phyloP scores from a whole-genome alignment of 2,888 invertebrate species.

The Leucozona laternaria region DNA sequence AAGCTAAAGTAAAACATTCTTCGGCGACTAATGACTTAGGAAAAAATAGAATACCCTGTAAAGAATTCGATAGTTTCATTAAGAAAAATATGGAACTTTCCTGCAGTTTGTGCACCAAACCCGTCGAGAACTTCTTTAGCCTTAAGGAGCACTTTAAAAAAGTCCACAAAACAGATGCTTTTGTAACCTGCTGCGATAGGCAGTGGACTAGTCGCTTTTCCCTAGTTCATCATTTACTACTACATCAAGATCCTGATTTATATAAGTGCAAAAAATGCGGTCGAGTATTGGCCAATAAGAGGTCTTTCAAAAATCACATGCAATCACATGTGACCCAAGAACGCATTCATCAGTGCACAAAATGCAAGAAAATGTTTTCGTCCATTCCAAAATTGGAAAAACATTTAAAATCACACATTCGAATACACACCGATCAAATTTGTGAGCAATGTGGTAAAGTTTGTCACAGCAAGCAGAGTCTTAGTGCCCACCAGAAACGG shows the following conservation, averaged over 20 bases:
- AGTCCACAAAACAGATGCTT: constrained; percentile 73
- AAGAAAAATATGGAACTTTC: constrained; percentile 73
- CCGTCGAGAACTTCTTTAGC: constrained; percentile 64
- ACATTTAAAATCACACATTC: constrained; percentile 76
- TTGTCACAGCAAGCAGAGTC: constrained; percentile 25
- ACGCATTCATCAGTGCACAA: constrained; percentile 67
- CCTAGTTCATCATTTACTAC: constrained; percentile 76
- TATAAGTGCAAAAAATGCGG: constrained; percentile 77
- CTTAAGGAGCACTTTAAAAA: constrained; percentile 75
- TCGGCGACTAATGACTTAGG: neutral
- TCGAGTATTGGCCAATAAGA: constrained; percentile 67
- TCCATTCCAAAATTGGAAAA: constrained; percentile 71
- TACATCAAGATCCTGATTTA: constrained; percentile 76
- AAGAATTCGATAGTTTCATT: constrained; percentile 76
- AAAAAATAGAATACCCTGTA: constrained; percentile 10
- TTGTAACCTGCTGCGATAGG: constrained; percentile 76
- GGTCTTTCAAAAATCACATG: constrained; percentile 74
- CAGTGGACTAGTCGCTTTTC: constrained; percentile 76
- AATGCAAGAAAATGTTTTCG: constrained; percentile 74
- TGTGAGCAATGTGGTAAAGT: constrained; percentile 77
- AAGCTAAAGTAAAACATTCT: neutral
- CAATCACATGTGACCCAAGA: constrained; percentile 59
- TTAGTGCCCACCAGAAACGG: constrained; percentile 38
- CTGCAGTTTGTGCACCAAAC: constrained; percentile 73
- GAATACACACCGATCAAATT: constrained; percentile 63